Conservation (phyloP, 2,797 vertebrate species). For the Scyliorhinus canicula region DNA sequence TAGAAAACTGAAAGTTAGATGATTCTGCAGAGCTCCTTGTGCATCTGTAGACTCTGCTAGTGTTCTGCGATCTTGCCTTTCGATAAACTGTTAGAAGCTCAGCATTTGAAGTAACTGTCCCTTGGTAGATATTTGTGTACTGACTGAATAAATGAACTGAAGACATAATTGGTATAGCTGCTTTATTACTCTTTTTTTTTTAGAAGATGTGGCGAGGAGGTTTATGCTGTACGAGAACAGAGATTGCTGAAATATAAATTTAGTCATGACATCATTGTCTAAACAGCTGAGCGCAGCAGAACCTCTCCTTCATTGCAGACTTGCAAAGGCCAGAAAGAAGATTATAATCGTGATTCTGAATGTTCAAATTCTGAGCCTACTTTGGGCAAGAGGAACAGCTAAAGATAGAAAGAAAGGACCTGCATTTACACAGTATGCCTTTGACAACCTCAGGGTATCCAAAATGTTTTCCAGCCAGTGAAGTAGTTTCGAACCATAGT, state of each 20-base stretch:
- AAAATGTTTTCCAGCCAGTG: neutral
- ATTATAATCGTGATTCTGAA: neutral
- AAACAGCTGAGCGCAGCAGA: neutral
- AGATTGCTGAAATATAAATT: neutral
- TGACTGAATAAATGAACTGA: conserved; percentile 11
- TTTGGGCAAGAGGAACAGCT: neutral
- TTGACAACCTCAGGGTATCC: neutral
- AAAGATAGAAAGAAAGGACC: neutral
- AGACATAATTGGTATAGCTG: neutral
- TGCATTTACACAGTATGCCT: neutral
- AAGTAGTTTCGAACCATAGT: neutral
- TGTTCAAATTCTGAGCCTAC: neutral
- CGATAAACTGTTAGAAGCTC: conserved; percentile 12
- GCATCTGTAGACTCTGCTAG: neutral
- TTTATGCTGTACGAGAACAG: neutral
- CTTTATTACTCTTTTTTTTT: neutral
- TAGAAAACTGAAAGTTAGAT: neutral
- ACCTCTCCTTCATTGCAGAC: neutral
- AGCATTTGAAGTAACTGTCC: neutral
- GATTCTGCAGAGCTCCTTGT: neutral
- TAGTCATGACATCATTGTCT: neutral
- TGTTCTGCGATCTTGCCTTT: neutral
- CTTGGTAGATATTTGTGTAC: neutral
- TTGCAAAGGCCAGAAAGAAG: neutral
- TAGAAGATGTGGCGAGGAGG: too few species aligned